A percentile compares a stretch with the other conserved stretches of the same genome.
phyloP scores from a whole-genome alignment of 2,797 vertebrate genomes.

The Ctenochaetus hawaiiensis region DNA sequence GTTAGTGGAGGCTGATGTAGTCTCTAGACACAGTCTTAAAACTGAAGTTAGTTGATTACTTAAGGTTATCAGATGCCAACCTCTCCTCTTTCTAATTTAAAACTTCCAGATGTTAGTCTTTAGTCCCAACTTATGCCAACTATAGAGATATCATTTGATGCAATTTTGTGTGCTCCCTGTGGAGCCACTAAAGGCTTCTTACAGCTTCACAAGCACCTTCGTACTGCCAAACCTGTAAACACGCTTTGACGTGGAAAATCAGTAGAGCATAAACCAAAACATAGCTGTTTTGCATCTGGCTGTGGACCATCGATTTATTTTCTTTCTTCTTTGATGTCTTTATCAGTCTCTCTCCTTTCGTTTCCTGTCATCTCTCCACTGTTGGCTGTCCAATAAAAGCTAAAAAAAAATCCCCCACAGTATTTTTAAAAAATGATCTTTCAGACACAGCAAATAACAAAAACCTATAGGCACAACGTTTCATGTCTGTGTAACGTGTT shows the following conservation, averaged over 20 bases:
- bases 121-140: no score
- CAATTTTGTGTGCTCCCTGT: neutral
- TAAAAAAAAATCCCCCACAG: neutral
- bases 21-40: neutral
- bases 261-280: neutral
- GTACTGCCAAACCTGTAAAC: neutral
- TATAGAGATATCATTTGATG: neutral
- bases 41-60: no score
- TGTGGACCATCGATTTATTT: neutral
- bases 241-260: neutral
- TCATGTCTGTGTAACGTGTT: neutral
- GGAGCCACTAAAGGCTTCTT: neutral
- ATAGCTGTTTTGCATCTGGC: neutral
- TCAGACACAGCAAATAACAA: neutral
- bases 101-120: neutral
- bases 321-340: slow-evolving; percentile 1
- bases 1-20: no score
- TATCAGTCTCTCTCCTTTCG: neutral
- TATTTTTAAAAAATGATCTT: neutral
- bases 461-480: neutral
- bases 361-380: neutral
- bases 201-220: neutral
- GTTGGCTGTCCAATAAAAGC: neutral
- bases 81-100: neutral
- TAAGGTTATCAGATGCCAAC: no score